A percentile compares a stretch with the other conserved stretches of the same genome.
Conservation (phyloP, 2,113 vertebrate genomes). For the Apistogramma diplotaenia region DNA sequence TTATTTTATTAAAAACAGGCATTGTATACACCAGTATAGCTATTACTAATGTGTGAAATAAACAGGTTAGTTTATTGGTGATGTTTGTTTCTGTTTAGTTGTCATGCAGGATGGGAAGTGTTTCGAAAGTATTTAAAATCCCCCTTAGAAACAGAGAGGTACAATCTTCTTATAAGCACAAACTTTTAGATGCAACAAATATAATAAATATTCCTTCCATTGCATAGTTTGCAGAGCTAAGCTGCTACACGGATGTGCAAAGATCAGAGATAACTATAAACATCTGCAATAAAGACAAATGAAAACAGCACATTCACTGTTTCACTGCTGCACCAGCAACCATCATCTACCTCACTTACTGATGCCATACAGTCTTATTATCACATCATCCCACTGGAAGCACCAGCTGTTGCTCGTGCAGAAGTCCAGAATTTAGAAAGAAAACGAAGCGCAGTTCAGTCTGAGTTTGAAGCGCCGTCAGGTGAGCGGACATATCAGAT, state of each 20-base stretch:
- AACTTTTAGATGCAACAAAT: background rate
- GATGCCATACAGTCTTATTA: background rate
- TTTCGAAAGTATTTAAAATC: background rate
- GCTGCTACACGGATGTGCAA: conserved; percentile 26
- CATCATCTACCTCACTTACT: background rate
- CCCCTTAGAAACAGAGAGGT: background rate
- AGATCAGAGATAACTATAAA: conserved; percentile 11
- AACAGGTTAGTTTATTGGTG: background rate
- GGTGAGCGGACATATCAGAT: background rate
- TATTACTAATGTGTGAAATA: background rate
- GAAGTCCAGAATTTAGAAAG: background rate
- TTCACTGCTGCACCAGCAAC: background rate
- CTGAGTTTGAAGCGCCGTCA: background rate
- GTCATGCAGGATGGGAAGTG: conserved; percentile 7
- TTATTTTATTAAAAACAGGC: conserved; percentile 34
- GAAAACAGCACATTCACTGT: background rate
- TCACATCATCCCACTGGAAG: background rate
- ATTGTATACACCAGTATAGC: background rate
- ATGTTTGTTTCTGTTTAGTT: background rate
- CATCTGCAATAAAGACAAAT: conserved; percentile 4
- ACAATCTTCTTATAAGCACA: background rate
- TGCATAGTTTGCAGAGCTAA: conserved; percentile 44
- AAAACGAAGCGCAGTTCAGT: background rate
- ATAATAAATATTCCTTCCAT: conserved; percentile 49
- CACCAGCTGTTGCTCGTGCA: background rate